Evolutionary conservation across 2,113 vertebrate genomes (phyloP).

Genomic region (Tachuris rubrigastra): DNA sequence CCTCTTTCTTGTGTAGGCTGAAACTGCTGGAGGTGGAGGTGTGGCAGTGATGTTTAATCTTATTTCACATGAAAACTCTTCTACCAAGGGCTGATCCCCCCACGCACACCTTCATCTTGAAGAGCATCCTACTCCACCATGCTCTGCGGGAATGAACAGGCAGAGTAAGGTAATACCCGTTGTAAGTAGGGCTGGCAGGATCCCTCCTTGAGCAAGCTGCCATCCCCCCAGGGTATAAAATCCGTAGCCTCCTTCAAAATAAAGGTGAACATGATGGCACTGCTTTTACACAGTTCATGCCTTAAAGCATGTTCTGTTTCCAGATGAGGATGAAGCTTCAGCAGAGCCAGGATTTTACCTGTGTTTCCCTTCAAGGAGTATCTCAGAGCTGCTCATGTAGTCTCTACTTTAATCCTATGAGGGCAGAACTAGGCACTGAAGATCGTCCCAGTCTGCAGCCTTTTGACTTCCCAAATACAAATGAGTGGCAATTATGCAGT

Average conservation of each 20-base stretch:
- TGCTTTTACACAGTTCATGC: not conserved
- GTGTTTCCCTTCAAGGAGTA: not conserved
- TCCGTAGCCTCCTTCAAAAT: constrained; percentile 15
- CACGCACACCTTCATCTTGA: constrained; percentile 45
- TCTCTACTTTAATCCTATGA: not conserved
- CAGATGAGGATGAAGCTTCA: not conserved
- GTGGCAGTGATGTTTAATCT: constrained; percentile 52
- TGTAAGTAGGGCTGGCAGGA: not conserved
- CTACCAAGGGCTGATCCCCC: not conserved
- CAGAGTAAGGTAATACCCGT: not conserved
- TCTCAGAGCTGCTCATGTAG: not conserved
- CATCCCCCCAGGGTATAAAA: not conserved
- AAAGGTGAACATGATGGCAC: not conserved
- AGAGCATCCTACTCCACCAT: not conserved
- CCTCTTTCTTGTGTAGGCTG: not conserved
- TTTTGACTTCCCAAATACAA: not conserved
- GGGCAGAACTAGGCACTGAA: not conserved
- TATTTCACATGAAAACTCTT: constrained; percentile 25
- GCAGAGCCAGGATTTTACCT: not conserved
- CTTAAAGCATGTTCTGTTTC: not conserved
- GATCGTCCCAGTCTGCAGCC: not conserved
- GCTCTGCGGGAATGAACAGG: constrained; percentile 17
- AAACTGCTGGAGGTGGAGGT: constrained; percentile 53
- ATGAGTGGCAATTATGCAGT: not conserved
- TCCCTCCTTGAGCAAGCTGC: not conserved